Evolutionary conservation across 2,888 invertebrate genomes (phyloP), one percentile per base, ranked within the genome.

Genomic region (Ceraclea dissimilis): DNA sequence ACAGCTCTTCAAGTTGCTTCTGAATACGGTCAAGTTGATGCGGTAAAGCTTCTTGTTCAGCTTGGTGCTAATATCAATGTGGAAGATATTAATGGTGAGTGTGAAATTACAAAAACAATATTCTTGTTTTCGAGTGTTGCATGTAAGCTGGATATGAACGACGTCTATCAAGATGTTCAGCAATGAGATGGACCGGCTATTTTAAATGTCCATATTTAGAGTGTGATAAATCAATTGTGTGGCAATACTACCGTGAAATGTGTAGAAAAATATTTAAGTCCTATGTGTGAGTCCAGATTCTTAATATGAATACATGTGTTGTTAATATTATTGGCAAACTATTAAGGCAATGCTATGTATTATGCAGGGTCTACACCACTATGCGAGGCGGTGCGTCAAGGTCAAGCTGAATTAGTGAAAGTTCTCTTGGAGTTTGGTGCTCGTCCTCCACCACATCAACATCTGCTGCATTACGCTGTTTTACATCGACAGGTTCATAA

Each of bases 341-440:
- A n/a, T n/a, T n/a, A n/a, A n/a, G n/a, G n/a, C n/a, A n/a, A n/a
- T n/a, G n/a, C n/a, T n/a, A n/a, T n/a, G n/a, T n/a, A n/a, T n/a
- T n/a, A n/a, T n/a, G n/a, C 67, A 74, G 84, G 86, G 1, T 82
- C 82, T 60, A 86, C 88, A 1, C 84, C 88, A 4, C 71, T 88
- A 43, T 82, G 84, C 70, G 79, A 85, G 67, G 86, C 88, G 10
- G 85, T 88, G 18, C 83, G 83, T 77, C 79, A 80, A 62, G 82
- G 83, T 64, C 76, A 80, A 63, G 72, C 78, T 1, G 69, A 75
- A 16, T 74, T 85, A 61, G 80, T 84, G 10, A 75, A 78, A 63
- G 69, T 80, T 34, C 71, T 89, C 21, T 66, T 89, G 53, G 69
- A 74, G 31, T 76, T 80, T 21, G 87, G 88, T 10, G 88, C 88